Percentiles rank a stretch among this genome's conserved stretches.
These are phyloP conservation scores for Aporophyla nigra DNA, from an alignment of 2,888 invertebrate genomes.

Conservation along the genomic window DNA sequence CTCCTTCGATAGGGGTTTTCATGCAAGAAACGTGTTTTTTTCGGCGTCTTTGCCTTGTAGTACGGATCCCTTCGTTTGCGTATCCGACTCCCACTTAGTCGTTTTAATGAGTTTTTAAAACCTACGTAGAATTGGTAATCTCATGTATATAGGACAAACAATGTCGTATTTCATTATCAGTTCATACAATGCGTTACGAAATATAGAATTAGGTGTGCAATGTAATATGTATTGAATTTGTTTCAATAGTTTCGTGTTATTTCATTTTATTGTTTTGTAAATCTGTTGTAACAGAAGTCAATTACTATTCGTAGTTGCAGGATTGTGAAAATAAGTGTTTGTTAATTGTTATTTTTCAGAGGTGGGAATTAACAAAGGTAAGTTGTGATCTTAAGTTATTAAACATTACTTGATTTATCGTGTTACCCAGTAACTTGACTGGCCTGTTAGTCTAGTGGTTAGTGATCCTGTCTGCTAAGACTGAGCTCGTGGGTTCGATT, in stretches of 20 bases:
- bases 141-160: conserved; percentile 56
- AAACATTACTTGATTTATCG: background rate
- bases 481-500: no score
- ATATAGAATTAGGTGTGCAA: conserved; percentile 52
- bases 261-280: conserved; percentile 59
- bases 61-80: no score
- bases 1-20: no score
- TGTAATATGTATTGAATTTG: conserved; percentile 32
- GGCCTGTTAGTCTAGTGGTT: no score
- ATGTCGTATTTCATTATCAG: conserved; percentile 38
- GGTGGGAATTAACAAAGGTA: background rate
- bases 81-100: no score
- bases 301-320: conserved; percentile 46
- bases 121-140: conserved; percentile 51
- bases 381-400: background rate
- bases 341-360: conserved; percentile 10
- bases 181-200: conserved; percentile 55
- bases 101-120: conserved; percentile 13
- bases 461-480: no score
- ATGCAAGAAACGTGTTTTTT: no score
- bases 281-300: conserved; percentile 46
- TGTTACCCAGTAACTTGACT: no score
- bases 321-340: conserved; percentile 37
- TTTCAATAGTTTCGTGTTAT: conserved; percentile 37
- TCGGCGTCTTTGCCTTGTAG: no score